These are phyloP conservation scores for Lithobates sylvaticus DNA, from an alignment of 2,797 vertebrate genomes.

Conservation along the genomic window DNA sequence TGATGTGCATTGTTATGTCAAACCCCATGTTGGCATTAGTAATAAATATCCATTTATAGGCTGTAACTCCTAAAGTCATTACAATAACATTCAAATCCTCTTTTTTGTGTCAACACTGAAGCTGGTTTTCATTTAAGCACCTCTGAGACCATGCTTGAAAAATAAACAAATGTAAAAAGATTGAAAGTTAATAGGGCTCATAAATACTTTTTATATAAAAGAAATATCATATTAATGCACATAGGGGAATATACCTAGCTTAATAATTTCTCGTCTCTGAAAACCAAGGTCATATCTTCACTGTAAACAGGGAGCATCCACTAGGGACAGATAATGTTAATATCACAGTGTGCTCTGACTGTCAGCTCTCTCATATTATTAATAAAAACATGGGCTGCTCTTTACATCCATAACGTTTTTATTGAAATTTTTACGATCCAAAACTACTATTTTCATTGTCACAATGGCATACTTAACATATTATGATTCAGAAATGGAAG, in stretches of 20 bases:
- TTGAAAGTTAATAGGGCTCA: slow-evolving; percentile 61
- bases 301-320: slow-evolving; percentile 59
- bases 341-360: slow-evolving; percentile 48
- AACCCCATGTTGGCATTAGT: not conserved
- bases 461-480: slow-evolving; percentile 53
- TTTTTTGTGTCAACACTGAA: slow-evolving; percentile 43
- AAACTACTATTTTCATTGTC: slow-evolving; percentile 60
- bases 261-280: slow-evolving; percentile 47
- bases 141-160: slow-evolving; percentile 61
- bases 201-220: slow-evolving; percentile 56
- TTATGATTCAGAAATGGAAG: slow-evolving; percentile 39
- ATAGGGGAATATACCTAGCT: slow-evolving; percentile 29
- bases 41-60: slow-evolving; percentile 18
- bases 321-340: slow-evolving; percentile 58
- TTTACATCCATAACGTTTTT: slow-evolving; percentile 61
- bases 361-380: slow-evolving; percentile 51
- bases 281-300: slow-evolving; percentile 61
- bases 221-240: slow-evolving; percentile 35
- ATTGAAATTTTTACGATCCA: slow-evolving; percentile 58
- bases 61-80: slow-evolving; percentile 44
- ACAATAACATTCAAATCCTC: not conserved
- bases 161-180: slow-evolving; percentile 62
- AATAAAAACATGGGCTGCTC: slow-evolving; percentile 53
- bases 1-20: slow-evolving; percentile 24
- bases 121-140: slow-evolving; percentile 46